phyloP scores from a whole-genome alignment of 2,797 vertebrate species.

The Trichosurus vulpecula region DNA sequence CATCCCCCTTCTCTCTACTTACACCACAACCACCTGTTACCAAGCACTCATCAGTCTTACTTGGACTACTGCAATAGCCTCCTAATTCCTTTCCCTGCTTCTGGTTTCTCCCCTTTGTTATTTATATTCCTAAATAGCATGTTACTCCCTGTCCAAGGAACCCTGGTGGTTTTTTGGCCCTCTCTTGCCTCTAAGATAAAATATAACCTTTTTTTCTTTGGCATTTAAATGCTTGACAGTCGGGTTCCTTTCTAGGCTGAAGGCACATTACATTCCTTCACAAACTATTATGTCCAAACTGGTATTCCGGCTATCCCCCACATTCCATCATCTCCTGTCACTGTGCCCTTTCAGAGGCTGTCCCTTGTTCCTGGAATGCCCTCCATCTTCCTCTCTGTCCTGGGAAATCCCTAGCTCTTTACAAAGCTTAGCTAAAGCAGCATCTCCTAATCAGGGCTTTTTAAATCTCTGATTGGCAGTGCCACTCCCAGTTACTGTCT shows the following conservation, averaged over 20 bases:
- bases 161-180: not conserved
- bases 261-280: not conserved
- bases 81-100: not conserved
- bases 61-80: not conserved
- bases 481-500: not conserved
- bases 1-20: not conserved
- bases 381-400: not conserved
- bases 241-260: not conserved
- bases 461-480: not conserved
- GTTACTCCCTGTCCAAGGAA: not conserved
- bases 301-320: not conserved
- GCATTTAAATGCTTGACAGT: not conserved
- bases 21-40: not conserved
- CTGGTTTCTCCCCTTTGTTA: not conserved
- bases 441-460: not conserved
- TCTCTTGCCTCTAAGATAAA: not conserved
- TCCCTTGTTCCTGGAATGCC: not conserved
- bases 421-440: not conserved
- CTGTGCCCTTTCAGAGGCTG: not conserved
- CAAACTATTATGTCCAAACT: not conserved
- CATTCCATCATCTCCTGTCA: not conserved
- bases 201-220: not conserved
- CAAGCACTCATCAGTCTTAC: constrained; percentile 10
- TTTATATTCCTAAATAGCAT: not conserved
- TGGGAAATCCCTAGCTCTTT: not conserved